Percentiles rank a stretch among this genome's conserved stretches.
Conservation (phyloP, 2,888 invertebrate genomes). For the Trissolcus japonicus region DNA sequence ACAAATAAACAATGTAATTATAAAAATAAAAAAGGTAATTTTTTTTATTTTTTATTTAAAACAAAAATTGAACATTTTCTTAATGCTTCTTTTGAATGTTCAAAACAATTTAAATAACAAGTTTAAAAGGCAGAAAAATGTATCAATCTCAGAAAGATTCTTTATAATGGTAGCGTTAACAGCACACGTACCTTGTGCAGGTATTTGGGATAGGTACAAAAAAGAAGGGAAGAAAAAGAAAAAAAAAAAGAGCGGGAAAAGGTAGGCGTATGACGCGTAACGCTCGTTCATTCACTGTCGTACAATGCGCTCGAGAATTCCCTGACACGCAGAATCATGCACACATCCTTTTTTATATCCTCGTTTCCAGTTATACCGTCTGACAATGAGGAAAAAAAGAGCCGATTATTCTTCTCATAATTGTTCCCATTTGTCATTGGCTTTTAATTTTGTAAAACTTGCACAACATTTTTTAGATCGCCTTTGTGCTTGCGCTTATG, state of each 20-base stretch:
- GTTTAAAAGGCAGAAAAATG: constrained; percentile 7
- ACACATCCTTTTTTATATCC: constrained; percentile 6
- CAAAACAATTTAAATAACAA: not conserved
- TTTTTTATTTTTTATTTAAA: too few relatives aligned
- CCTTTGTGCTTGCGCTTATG: constrained; percentile 3
- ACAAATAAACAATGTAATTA: too few relatives aligned
- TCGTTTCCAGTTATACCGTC: not conserved
- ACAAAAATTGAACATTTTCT: too few relatives aligned
- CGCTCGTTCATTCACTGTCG: constrained; percentile 48
- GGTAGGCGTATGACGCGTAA: constrained; percentile 42
- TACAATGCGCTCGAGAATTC: constrained; percentile 42
- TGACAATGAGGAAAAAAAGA: too few relatives aligned
- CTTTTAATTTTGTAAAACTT: not conserved
- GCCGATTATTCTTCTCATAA: not conserved
- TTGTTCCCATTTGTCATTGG: not conserved
- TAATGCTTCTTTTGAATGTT: too few relatives aligned
- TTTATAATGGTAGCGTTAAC: constrained; percentile 12
- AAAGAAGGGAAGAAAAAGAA: constrained; percentile 6
- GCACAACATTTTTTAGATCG: not conserved
- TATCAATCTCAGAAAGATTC: constrained; percentile 11
- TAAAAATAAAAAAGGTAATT: too few relatives aligned
- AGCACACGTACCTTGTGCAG: constrained; percentile 15
- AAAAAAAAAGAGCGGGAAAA: constrained; percentile 28
- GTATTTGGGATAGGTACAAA: constrained; percentile 44
- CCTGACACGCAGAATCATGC: constrained; percentile 35